Percentiles rank a stretch among this genome's conserved stretches.
These are phyloP conservation scores for Halcyon smyrnensis DNA, from an alignment of 2,797 vertebrate genomes.

Conservation along the genomic window DNA sequence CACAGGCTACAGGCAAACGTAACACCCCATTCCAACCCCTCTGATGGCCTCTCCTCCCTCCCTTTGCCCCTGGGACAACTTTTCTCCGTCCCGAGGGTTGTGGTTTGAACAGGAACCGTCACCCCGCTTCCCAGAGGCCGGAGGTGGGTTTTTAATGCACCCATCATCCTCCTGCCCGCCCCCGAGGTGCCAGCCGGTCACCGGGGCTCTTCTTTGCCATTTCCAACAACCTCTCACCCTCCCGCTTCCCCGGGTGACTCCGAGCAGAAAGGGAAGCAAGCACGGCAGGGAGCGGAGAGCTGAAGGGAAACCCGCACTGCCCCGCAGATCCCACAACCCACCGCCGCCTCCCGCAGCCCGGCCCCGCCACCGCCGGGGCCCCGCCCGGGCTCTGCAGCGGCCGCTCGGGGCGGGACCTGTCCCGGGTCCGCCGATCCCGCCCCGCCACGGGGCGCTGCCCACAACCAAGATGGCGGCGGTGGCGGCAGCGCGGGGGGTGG, in stretches of 20 bases:
- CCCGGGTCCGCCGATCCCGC: background rate
- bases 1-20: background rate
- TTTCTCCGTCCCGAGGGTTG: accelerated
- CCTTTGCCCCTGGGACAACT: background rate
- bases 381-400: too few relatives aligned
- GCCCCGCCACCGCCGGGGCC: too few relatives aligned
- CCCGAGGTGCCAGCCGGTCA: accelerated
- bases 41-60: background rate
- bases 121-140: background rate
- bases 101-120: accelerated
- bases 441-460: background rate
- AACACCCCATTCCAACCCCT: background rate
- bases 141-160: accelerated
- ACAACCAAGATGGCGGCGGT: constrained; percentile 12
- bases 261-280: background rate
- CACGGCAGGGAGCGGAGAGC: too few relatives aligned
- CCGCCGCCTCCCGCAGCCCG: too few relatives aligned
- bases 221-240: background rate
- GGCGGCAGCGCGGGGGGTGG: background rate
- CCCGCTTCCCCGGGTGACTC: background rate
- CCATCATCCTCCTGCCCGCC: accelerated
- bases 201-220: accelerated
- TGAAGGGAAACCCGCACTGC: too few relatives aligned
- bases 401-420: background rate
- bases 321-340: background rate